phyloP scores from a whole-genome alignment of 2,113 vertebrate genomes.

The Rhynchomys soricoides region DNA sequence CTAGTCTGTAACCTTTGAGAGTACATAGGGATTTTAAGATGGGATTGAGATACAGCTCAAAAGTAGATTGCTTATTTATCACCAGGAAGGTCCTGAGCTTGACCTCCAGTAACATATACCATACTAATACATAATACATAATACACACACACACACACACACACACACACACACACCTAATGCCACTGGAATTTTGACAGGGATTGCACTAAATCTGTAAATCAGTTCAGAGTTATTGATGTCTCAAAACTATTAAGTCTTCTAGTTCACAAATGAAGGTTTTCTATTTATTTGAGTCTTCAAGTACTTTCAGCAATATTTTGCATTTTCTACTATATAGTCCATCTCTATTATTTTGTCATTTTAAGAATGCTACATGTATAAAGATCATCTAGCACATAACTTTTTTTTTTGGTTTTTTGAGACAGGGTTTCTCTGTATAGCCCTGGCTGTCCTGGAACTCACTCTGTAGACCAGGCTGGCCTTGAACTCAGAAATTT shows the following conservation, averaged over 20 bases:
- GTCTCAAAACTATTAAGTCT: neutral
- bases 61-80: neutral
- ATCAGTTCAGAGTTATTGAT: neutral
- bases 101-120: neutral
- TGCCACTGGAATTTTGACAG: neutral
- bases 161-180: neutral
- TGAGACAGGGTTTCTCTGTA: too few relatives aligned
- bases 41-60: neutral
- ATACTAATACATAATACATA: too few relatives aligned
- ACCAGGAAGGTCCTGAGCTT: neutral
- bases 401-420: too few relatives aligned
- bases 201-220: neutral
- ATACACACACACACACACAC: neutral
- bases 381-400: neutral
- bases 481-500: too few relatives aligned
- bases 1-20: neutral
- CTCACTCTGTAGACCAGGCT: too few relatives aligned
- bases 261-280: neutral
- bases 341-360: neutral
- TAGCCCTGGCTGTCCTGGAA: too few relatives aligned
- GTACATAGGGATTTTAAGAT: neutral
- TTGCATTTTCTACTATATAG: neutral
- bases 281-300: neutral
- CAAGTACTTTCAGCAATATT: neutral
- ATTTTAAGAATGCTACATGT: constrained; percentile 9